These are phyloP conservation scores for Apis florea DNA, from an alignment of 1,140 invertebrate genomes.

Conservation along the genomic window DNA sequence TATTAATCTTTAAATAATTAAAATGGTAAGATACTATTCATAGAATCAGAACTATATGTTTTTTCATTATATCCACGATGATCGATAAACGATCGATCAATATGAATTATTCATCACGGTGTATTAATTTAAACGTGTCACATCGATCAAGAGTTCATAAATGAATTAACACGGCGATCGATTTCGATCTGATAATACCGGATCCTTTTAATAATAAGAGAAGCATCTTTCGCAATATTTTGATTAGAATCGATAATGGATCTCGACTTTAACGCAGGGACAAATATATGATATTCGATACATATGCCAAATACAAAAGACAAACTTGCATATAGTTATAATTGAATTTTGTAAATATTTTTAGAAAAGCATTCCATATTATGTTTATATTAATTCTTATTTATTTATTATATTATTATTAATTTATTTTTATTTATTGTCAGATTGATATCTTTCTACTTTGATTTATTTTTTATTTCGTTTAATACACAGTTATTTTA, in stretches of 20 bases:
- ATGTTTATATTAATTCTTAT: too few relatives aligned
- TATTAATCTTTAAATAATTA: background rate
- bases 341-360: too few relatives aligned
- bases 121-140: conserved; percentile 63
- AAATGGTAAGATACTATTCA: background rate
- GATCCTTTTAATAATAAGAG: background rate
- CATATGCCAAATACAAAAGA: too few relatives aligned
- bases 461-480: too few relatives aligned
- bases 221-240: conserved; percentile 32
- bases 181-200: conserved; percentile 2
- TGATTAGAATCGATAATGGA: conserved; percentile 34
- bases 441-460: too few relatives aligned
- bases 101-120: conserved; percentile 61
- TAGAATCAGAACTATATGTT: background rate
- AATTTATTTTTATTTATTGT: too few relatives aligned
- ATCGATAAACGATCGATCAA: conserved; percentile 58
- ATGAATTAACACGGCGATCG: conserved; percentile 51
- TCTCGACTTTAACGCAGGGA: background rate
- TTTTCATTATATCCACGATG: conserved; percentile 57
- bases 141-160: conserved; percentile 56
- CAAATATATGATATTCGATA: too few relatives aligned
- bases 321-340: too few relatives aligned
- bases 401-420: too few relatives aligned
- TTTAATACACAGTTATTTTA: too few relatives aligned
- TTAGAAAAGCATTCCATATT: too few relatives aligned